Evolutionary conservation across 2,113 vertebrate genomes (phyloP), one percentile per base, ranked within the genome.

Genomic region (Gymnarchus niloticus): DNA sequence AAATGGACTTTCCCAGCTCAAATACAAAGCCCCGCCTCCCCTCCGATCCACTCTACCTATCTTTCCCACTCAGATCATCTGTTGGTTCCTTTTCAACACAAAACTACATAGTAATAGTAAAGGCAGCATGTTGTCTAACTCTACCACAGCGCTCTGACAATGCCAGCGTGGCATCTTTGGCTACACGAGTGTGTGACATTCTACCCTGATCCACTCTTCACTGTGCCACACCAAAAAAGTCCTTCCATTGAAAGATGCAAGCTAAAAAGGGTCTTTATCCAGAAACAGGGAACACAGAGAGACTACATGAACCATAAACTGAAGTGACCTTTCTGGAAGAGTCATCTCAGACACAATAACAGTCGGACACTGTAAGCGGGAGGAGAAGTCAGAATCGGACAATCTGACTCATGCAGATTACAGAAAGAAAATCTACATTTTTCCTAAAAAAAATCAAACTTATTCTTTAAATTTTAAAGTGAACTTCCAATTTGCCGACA

Each of bases 391-490:
- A 69, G 25, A 84, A 73, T 52, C n/a, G 48, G 33, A 41, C 65
- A 6, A 73, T 17, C 65, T 73, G 65, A 73, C 65, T 73, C 65
- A 41, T 73, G 28, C 33, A 73, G 65, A 73, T 41, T 51, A n/a
- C 12, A 59, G 44, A 46, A 25, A 57, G 8, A 83, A 23, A 59
- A 57, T n/a, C 33, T 46, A 6, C 46, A 57, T 54, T 83, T 41
- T 46, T 37, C 56, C n/a, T 73, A 73, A 73, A 28, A 73, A 73
- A 73, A 73, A 73, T 73, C 33, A 73, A 73, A 73, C 65, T 17
- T 73, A 73, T 73, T 73, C 65, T 73, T 73, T 57, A 83, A 19
- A 21, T 83, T 52, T 83, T 10, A 59, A 83, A 57, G 37, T 83
- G 82, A 83, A 23, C 2, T 51, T 52, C 81, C 54, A 46, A 61